Evolutionary conservation across 2,113 vertebrate genomes (phyloP).

Genomic region (Capricornis sumatraensis): DNA sequence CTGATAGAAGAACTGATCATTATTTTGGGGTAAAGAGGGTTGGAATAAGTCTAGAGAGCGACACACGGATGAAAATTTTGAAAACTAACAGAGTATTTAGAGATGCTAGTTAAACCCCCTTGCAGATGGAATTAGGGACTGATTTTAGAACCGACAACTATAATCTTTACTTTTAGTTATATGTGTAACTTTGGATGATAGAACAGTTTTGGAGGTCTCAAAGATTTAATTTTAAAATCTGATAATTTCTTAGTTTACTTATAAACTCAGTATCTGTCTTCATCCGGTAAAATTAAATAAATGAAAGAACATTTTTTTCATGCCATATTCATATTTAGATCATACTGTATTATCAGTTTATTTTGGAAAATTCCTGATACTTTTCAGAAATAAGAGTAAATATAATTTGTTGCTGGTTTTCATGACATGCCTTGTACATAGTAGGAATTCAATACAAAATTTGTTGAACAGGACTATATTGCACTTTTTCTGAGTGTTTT

Average conservation of each 20-base stretch:
- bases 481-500: not conserved
- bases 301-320: constrained; percentile 32
- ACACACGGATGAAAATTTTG: not conserved
- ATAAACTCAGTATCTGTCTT: not conserved
- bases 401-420: not conserved
- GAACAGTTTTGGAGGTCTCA: not conserved
- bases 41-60: not conserved
- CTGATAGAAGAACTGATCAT: not conserved
- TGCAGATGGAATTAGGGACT: not conserved
- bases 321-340: constrained; percentile 60
- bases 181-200: not conserved
- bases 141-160: not conserved
- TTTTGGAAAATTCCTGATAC: constrained; percentile 53
- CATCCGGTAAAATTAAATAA: not conserved
- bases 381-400: constrained; percentile 34
- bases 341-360: constrained; percentile 28
- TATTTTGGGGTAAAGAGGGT: not conserved
- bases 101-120: not conserved
- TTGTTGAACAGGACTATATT: not conserved
- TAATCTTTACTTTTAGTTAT: not conserved
- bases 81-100: not conserved
- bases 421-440: not conserved
- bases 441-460: not conserved
- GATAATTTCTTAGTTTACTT: not conserved
- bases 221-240: constrained; percentile 33